Evolutionary conservation across 2,888 invertebrate species (phyloP).

Genomic region (Volucella inflata): DNA sequence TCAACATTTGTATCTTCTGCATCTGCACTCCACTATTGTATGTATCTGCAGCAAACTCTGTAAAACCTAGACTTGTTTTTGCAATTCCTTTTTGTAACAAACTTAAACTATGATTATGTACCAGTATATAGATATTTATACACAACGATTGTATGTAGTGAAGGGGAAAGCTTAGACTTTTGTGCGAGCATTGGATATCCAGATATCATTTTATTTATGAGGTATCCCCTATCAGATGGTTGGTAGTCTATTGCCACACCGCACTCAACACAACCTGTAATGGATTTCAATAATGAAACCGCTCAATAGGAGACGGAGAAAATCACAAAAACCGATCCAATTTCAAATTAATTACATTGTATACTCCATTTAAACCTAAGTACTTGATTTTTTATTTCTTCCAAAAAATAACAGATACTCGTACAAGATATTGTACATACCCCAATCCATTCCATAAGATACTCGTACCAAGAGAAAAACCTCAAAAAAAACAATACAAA

Average conservation of each 20-base stretch:
- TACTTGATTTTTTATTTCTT: slow-evolving; percentile 37
- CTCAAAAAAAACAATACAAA: no score
- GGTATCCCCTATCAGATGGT: slow-evolving; percentile 62
- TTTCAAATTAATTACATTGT: slow-evolving; percentile 52
- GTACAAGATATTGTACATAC: no score
- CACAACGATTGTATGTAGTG: slow-evolving; percentile 59
- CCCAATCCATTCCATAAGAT: slow-evolving; percentile 1
- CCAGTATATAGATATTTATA: slow-evolving; percentile 52
- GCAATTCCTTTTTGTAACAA: no score
- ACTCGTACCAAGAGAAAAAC: background rate
- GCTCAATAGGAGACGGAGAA: slow-evolving; percentile 45
- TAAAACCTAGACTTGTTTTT: no score
- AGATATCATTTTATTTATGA: slow-evolving; percentile 71
- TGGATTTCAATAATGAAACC: slow-evolving; percentile 55
- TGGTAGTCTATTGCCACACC: slow-evolving; percentile 57
- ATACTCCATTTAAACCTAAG: background rate
- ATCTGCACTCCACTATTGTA: no score
- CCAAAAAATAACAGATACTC: background rate
- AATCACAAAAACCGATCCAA: slow-evolving; percentile 44
- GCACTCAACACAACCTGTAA: slow-evolving; percentile 31
- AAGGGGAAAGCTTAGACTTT: slow-evolving; percentile 63
- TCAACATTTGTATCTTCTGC: no score
- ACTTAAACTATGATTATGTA: no score
- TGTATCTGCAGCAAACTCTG: no score
- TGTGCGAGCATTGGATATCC: slow-evolving; percentile 46